These are phyloP conservation scores for Cyclopterus lumpus DNA, from an alignment of 2,797 vertebrate genomes.

Conservation along the genomic window DNA sequence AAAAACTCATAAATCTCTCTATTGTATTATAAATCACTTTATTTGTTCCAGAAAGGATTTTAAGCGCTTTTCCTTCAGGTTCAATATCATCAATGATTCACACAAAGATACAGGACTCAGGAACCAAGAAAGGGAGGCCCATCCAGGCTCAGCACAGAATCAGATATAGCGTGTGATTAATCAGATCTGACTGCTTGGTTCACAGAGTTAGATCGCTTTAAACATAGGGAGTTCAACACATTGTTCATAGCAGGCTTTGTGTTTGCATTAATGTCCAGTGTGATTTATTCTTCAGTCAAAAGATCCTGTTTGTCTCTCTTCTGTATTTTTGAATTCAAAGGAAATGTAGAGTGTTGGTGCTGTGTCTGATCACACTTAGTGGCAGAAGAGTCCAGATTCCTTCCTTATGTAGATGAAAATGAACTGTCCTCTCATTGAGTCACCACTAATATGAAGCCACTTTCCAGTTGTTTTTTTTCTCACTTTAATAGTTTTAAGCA, in stretches of 20 bases:
- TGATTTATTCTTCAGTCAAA: conserved; percentile 57
- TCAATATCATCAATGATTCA: conserved; percentile 67
- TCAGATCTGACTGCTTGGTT: conserved; percentile 51
- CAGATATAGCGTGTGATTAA: conserved; percentile 63
- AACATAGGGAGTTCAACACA: conserved; percentile 35
- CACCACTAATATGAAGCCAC: conserved; percentile 58
- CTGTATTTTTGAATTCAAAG: conserved; percentile 50
- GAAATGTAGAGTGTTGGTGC: conserved; percentile 44
- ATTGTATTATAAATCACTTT: conserved; percentile 62
- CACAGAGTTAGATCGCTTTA: conserved; percentile 34
- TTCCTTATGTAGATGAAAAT: conserved; percentile 61
- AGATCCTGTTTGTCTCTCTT: conserved; percentile 39
- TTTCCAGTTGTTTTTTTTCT: conserved; percentile 57
- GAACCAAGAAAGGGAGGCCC: conserved; percentile 37
- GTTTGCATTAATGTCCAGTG: conserved; percentile 41
- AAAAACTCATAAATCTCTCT: conserved; percentile 55
- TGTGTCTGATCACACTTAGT: conserved; percentile 54
- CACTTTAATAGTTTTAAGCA: conserved; percentile 62
- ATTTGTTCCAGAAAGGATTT: conserved; percentile 61
- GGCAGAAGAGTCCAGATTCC: conserved; percentile 54
- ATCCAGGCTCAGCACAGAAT: conserved; percentile 52
- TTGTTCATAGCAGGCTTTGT: conserved; percentile 42
- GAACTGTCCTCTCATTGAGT: conserved; percentile 67
- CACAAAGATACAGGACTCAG: conserved; percentile 33
- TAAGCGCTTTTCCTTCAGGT: conserved; percentile 57